Evolutionary conservation across 2,113 vertebrate species (phyloP).

Genomic region (Heterotis niloticus): DNA sequence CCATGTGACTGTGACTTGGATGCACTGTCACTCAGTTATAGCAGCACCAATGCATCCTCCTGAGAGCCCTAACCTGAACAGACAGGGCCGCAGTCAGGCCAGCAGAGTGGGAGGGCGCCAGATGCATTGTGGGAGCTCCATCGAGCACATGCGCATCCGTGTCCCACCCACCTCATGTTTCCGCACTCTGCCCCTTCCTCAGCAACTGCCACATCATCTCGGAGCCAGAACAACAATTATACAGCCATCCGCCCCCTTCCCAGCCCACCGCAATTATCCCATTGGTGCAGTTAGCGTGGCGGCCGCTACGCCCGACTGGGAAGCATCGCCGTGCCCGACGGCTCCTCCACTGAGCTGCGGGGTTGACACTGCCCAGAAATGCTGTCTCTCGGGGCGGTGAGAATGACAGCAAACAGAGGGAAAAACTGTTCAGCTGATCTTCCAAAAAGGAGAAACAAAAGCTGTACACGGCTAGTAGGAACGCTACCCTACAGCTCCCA

Average conservation of each 20-base stretch:
- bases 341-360: background rate
- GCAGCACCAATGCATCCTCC: background rate
- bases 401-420: no score
- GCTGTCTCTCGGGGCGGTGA: no score
- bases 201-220: conserved; percentile 6
- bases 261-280: conserved; percentile 45
- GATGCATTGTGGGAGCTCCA: no score
- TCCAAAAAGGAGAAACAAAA: no score
- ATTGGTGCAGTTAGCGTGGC: conserved; percentile 38
- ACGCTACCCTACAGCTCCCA: no score
- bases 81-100: background rate
- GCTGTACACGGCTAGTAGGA: no score
- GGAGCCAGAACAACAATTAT: conserved; percentile 45
- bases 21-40: background rate
- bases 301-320: background rate
- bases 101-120: no score
- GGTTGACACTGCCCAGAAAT: background rate
- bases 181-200: conserved; percentile 25
- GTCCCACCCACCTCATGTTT: background rate
- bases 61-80: conserved; percentile 4
- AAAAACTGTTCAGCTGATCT: no score
- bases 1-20: background rate
- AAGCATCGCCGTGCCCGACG: background rate
- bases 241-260: conserved; percentile 27
- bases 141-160: background rate